Evolutionary conservation across 2,888 invertebrate genomes (phyloP).

Genomic region (Drosophila prostipennis): DNA sequence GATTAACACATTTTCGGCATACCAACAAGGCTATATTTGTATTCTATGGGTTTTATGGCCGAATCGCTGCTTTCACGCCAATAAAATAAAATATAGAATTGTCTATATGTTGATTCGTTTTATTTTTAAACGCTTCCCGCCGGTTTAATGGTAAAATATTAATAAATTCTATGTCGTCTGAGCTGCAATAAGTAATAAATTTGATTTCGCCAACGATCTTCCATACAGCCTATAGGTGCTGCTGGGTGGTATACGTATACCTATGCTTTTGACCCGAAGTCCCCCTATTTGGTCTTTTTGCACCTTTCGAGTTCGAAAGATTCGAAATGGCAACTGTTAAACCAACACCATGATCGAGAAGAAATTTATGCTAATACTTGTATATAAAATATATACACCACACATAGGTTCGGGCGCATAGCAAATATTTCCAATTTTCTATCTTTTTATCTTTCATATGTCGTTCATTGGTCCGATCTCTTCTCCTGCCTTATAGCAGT

Average conservation of each 20-base stretch:
- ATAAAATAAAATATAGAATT: slow-evolving; percentile 51
- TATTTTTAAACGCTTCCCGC: slow-evolving; percentile 66
- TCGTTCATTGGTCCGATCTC: slow-evolving; percentile 67
- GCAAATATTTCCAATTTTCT: slow-evolving; percentile 76
- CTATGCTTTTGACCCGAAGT: slow-evolving; percentile 43
- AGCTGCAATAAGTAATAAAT: slow-evolving; percentile 74
- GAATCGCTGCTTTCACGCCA: slow-evolving; percentile 43
- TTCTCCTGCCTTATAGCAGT: slow-evolving; percentile 52
- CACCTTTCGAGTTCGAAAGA: slow-evolving; percentile 70
- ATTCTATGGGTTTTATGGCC: slow-evolving; percentile 52
- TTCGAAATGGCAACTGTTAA: slow-evolving; percentile 74
- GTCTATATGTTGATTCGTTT: slow-evolving; percentile 39
- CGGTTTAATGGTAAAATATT: slow-evolving; percentile 67
- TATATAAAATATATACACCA: slow-evolving; percentile 26
- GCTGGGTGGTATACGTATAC: no score
- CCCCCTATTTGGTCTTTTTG: slow-evolving; percentile 50
- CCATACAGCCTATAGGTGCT: neutral
- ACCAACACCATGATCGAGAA: slow-evolving; percentile 35
- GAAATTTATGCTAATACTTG: slow-evolving; percentile 30
- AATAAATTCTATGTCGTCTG: slow-evolving; percentile 69
- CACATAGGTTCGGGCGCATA: slow-evolving; percentile 36
- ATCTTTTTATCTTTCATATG: slow-evolving; percentile 68
- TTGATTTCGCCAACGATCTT: slow-evolving; percentile 39
- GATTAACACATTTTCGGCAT: slow-evolving; percentile 63
- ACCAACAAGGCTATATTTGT: slow-evolving; percentile 49